Evolutionary conservation across 2,888 invertebrate species (phyloP), one percentile per base, ranked within the genome.

Genomic region (Drepanosiphum platanoidis): DNA sequence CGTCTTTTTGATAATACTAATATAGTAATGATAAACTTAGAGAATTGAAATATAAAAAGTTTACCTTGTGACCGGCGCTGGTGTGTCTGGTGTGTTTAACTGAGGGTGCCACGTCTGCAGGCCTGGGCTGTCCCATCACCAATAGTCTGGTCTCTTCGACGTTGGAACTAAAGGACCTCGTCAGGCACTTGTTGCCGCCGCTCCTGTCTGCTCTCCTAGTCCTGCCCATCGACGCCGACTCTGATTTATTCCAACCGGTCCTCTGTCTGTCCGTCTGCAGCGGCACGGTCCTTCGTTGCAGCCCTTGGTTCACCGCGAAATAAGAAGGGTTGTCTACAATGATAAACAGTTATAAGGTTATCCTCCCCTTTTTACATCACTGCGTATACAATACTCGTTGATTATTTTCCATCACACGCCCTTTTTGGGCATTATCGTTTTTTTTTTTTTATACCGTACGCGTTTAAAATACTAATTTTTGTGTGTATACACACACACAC

Each of bases 311-410:
- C 91, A 88, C 90, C 88, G 94, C 92, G 90, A 95, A 95, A 90
- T 95, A 95, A 87, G 94, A 94, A 72, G 94, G 94, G 90, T 94
- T 95, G 91, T 94, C 94, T 88, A 88, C 18, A 87, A 88, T 52
- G 86, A 66, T 46, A 86, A 86, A 86, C 80, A 64, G 68, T 82
- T 66, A 32, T 81, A n/a, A 27, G 22, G 22, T 46, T 86, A 82
- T 86, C 52, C 11, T 27, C 22, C 58, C n/a, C n/a, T n/a, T 27
- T 39, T 18, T 52, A 68, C 7, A 52, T n/a, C n/a, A n/a, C n/a
- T 34, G 34, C 9, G n/a, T 27, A 58, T 18, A 84, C 84, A 84
- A 84, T 84, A 58, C 68, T 36, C 30, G 66, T 84, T 84, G 84
- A 84, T 84, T 84, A 75, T 84, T 84, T 84, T 42, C 32, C 36